phyloP scores from a whole-genome alignment of 2,888 invertebrate genomes.

The Tachina fera region DNA sequence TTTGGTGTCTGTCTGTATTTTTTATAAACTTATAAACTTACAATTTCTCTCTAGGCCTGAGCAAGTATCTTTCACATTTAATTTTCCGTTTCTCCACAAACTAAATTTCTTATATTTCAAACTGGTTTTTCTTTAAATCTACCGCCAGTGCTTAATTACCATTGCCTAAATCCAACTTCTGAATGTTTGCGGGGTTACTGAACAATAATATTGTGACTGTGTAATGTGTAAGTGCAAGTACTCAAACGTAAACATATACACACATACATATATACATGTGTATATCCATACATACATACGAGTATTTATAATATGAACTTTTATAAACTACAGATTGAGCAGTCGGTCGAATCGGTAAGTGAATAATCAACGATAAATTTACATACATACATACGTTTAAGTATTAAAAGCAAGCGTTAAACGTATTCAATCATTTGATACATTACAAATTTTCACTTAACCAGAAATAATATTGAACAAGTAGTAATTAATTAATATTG shows the following conservation, averaged over 20 bases:
- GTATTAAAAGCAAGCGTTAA: not conserved
- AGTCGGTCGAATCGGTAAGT: conserved; percentile 53
- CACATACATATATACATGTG: not conserved
- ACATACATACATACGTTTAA: conserved; percentile 23
- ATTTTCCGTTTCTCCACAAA: too few species aligned
- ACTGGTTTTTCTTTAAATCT: too few species aligned
- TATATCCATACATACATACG: not conserved
- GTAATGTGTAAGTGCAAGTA: not conserved
- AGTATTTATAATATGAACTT: conserved; percentile 45
- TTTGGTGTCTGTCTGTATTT: too few species aligned
- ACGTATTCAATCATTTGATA: conserved; percentile 14
- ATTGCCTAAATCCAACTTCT: too few species aligned
- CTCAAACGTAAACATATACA: not conserved
- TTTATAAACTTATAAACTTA: too few species aligned
- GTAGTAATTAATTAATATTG: too few species aligned
- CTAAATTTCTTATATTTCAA: too few species aligned
- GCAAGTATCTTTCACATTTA: too few species aligned
- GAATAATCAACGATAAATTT: conserved; percentile 49
- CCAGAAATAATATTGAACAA: not conserved
- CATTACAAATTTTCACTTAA: not conserved
- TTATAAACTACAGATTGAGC: conserved; percentile 59
- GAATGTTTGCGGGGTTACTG: not conserved
- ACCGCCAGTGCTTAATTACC: too few species aligned
- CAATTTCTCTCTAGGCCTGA: too few species aligned
- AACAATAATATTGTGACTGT: not conserved